Base-by-base conservation (phyloP, 2,797 vertebrate species). In the Trachops cirrhosus region DNA sequence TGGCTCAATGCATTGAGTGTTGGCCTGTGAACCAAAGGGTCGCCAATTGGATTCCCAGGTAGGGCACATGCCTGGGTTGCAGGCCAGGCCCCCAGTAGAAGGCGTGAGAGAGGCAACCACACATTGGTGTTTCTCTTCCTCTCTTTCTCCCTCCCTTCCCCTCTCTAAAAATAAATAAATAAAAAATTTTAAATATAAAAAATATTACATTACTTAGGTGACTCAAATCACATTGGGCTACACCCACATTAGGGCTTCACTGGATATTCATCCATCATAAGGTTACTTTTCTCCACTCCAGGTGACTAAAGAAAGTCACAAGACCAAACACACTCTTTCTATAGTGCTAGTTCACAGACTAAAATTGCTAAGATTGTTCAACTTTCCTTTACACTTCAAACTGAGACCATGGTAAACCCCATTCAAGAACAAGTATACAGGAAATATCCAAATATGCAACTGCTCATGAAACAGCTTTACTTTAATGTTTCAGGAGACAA, bases 181-280 rank as follows among this genome's bases (percentile, higher is more conserved):
- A 59, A 57, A 57, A 24, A 11, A 2, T 10, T 57, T 26, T 8
- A 26, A 57, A 57, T 12, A 59, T 59, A 59, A 59, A 86, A 91
- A 75, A 93, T 57, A 93, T 70, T 59, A 84, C 15, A 64, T 85
- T 48, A 77, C 52, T 86, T 77, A 62, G 67, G 83, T 22, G 74
- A 86, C 44, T 86, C 74, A 88, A 82, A 83, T 95, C 48, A 84
- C 54, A 91, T 82, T 46, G 92, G 39, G 44, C 14, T 95, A 34
- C 48, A 74, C 10, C 92, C 70, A 82, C 26, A 62, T 86, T 78
- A 83, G 24, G 21, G 48, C 59, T 75, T 14, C 59, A 93, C 4
- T 83, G 48, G 44, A 79, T 71, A 16, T 71, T 68, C 46, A 50
- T 73, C 26, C 18, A 88, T 32, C 15, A 75, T 91, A 64, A 96